These are phyloP conservation scores for Monoplex corrugatus DNA, from an alignment of 2,888 invertebrate species.

Conservation along the genomic window DNA sequence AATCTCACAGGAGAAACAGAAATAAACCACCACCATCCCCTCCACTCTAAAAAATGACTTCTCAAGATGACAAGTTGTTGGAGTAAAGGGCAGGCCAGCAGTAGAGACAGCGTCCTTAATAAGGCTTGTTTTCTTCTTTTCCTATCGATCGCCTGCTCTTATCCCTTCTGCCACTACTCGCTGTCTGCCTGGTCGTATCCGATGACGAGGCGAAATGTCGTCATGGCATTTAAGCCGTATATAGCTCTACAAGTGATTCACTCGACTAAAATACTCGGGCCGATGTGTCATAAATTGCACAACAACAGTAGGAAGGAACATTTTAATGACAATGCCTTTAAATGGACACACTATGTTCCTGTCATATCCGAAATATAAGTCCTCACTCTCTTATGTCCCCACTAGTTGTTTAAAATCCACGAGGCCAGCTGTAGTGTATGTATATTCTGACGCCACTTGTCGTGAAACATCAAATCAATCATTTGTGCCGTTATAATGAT, in stretches of 20 bases:
- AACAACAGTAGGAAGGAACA: not conserved
- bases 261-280: not conserved
- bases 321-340: not conserved
- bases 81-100: not conserved
- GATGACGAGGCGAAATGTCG: not conserved
- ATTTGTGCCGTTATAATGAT: too few relatives aligned
- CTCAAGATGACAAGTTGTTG: not conserved
- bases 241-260: conserved; percentile 25
- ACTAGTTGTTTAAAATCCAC: not conserved
- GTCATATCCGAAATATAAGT: not conserved
- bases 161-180: not conserved
- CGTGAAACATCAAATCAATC: too few relatives aligned
- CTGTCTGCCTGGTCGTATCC: too few relatives aligned
- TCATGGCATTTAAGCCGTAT: conserved; percentile 25
- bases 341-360: not conserved
- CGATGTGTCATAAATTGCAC: not conserved
- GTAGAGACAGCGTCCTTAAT: not conserved
- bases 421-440: too few relatives aligned
- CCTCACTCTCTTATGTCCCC: not conserved
- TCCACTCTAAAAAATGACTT: too few relatives aligned
- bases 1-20: not conserved
- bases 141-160: conserved; percentile 3
- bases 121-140: not conserved
- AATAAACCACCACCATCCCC: not conserved
- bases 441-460: too few relatives aligned